Evolutionary conservation across 2,113 vertebrate species (phyloP).

Genomic region (Periophthalmodon schlosseri): DNA sequence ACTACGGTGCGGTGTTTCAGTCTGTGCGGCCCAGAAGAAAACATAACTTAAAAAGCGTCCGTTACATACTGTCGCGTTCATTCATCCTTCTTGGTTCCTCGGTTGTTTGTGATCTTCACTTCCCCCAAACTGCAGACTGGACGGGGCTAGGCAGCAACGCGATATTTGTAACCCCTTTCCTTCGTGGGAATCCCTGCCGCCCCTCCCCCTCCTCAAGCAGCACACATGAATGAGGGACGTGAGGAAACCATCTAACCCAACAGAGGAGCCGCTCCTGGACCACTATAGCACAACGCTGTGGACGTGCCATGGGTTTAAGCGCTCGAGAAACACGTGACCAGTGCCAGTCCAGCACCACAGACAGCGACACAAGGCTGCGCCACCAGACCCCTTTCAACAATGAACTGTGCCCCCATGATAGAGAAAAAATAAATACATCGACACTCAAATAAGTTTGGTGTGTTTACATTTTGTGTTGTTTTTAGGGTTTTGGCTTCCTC

Average conservation of each 20-base stretch:
- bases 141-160: constrained; percentile 49
- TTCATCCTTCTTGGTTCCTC: neutral
- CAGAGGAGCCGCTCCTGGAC: neutral
- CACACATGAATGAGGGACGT: constrained; percentile 3
- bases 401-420: too few species aligned
- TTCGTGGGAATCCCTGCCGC: constrained; percentile 62
- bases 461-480: neutral
- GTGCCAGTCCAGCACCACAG: constrained; percentile 53
- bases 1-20: constrained; percentile 24
- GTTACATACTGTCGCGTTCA: neutral
- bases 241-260: neutral
- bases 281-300: neutral
- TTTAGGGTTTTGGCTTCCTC: neutral
- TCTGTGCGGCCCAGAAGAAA: constrained; percentile 37
- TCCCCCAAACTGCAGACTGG: constrained; percentile 15
- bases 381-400: neutral
- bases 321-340: neutral
- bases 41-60: constrained; percentile 17
- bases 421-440: too few species aligned
- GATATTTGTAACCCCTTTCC: constrained; percentile 64
- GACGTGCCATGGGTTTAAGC: neutral
- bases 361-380: constrained; percentile 34
- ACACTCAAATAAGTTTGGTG: neutral
- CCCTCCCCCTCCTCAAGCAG: constrained; percentile 48
- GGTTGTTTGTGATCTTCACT: neutral